Conservation (phyloP, 2,888 invertebrate species). For the Cacoxenus indagator region DNA sequence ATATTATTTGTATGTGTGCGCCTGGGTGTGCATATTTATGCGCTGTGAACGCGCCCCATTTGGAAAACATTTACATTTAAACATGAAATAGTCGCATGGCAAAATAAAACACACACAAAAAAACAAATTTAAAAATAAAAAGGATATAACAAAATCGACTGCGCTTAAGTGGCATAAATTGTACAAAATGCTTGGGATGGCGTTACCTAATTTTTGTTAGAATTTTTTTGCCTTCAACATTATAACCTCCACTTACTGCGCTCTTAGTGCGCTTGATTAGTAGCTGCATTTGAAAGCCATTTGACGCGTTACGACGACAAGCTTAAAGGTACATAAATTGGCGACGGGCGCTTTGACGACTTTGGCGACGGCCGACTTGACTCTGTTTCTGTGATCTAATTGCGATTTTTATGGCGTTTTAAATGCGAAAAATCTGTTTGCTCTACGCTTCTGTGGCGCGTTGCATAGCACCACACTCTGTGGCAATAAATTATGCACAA, state of each 20-base stretch:
- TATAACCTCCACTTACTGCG: not conserved
- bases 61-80: not conserved
- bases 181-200: constrained; percentile 14
- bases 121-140: not conserved
- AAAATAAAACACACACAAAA: not conserved
- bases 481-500: constrained; percentile 10
- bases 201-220: not conserved
- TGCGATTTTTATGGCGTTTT: constrained; percentile 18
- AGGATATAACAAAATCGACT: not conserved
- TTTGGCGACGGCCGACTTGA: not conserved
- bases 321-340: not conserved
- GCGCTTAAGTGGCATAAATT: constrained; percentile 14
- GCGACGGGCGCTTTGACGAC: not conserved
- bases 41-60: too few relatives aligned
- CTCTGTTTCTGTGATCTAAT: constrained; percentile 9
- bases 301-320: constrained; percentile 16
- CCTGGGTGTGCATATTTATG: too few relatives aligned
- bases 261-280: not conserved
- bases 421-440: constrained; percentile 14
- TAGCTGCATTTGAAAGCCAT: not conserved
- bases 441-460: constrained; percentile 6
- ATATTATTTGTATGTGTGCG: too few relatives aligned
- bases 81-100: too few relatives aligned
- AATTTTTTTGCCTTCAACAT: not conserved
- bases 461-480: constrained; percentile 2